These are phyloP conservation scores for Fopius arisanus DNA, from an alignment of 1,140 invertebrate species.

Conservation along the genomic window DNA sequence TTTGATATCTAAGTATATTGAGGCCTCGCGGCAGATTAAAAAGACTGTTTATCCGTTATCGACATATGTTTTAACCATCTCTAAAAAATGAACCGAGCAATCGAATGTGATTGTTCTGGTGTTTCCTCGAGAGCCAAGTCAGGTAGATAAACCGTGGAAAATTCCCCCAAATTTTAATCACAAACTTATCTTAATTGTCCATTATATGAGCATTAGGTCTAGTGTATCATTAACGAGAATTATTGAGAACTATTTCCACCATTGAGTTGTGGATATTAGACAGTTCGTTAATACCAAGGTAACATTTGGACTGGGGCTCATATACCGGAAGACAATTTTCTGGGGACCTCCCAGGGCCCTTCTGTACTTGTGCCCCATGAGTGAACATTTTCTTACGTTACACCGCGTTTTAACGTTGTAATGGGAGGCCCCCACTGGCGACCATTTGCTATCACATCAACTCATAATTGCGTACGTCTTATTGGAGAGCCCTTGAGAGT, in stretches of 20 bases:
- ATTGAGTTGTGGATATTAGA: neutral
- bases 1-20: no score
- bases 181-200: no score
- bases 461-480: conserved; percentile 8
- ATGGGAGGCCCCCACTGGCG: neutral
- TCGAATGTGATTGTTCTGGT: no score
- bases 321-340: neutral
- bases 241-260: neutral
- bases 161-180: no score
- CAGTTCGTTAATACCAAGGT: neutral
- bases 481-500: conserved; percentile 32
- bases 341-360: conserved; percentile 27
- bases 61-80: no score
- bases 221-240: no score
- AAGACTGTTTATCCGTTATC: no score
- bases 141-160: no score
- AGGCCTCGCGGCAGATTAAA: no score
- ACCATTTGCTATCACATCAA: neutral
- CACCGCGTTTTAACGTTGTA: neutral
- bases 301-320: neutral
- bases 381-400: conserved; percentile 17
- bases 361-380: neutral
- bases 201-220: no score
- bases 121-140: no score
- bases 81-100: no score